Evolutionary conservation across 1,140 invertebrate genomes (phyloP), one percentile per base, ranked within the genome.

Genomic region (Aleiodes sp.): DNA sequence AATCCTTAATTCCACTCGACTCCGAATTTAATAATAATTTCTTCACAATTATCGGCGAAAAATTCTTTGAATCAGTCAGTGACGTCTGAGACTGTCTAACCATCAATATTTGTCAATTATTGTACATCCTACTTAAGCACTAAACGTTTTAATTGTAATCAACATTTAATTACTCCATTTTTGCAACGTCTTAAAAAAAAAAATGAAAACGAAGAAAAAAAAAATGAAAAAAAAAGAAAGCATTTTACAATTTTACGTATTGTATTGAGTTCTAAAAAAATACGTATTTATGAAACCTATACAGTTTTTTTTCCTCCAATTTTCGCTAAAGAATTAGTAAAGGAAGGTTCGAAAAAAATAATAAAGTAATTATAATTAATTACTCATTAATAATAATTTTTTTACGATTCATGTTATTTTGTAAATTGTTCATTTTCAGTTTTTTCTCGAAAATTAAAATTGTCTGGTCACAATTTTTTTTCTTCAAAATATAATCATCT

Each of bases 31-130:
- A n/a, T n/a, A n/a, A n/a, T n/a, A n/a, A n/a, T n/a, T n/a, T n/a
- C n/a, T n/a, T n/a, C n/a, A n/a, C n/a, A n/a, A n/a, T n/a, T n/a
- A n/a, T n/a, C n/a, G n/a, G n/a, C n/a, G n/a, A n/a, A n/a, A n/a
- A n/a, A n/a, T n/a, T n/a, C 39, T 4, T 16, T 16, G 19, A 43
- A 43, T 43, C 39, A 43, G 39, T 43, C 39, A 43, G 39, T 43
- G 39, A 43, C 39, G 39, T 43, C 12, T 43, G n/a, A 2, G 7
- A 43, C 8, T 16, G 39, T 43, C 39, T 8, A 43, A 4, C 39
- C n/a, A 16, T 75, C 52, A 63, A 77, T 75, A 68, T 68, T 63
- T 73, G 63, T 75, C 71, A 67, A 72, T 73, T 63, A 73, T 73
- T 77, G 71, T 70, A 70, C 29, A 70, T 19, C 41, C 67, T 69